These are phyloP conservation scores for Hiodon alosoides DNA, from an alignment of 2,113 vertebrate genomes.

Conservation along the genomic window DNA sequence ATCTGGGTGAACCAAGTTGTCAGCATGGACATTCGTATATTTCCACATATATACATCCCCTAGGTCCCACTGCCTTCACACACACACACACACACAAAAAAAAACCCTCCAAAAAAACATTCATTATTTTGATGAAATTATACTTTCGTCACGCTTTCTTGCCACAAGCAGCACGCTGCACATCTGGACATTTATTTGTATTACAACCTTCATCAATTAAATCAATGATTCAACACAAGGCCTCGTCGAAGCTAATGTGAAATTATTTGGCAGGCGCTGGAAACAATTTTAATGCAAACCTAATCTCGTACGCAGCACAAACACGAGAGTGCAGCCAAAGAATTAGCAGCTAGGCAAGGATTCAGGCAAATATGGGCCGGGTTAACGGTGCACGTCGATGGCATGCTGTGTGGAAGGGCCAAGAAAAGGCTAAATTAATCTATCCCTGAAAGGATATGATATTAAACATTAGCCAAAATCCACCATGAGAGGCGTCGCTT, in stretches of 20 bases:
- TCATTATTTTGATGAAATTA: constrained; percentile 7
- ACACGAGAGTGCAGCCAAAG: constrained; percentile 48
- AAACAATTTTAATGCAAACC: constrained; percentile 57
- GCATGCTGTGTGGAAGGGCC: constrained; percentile 30
- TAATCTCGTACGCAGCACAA: constrained; percentile 52
- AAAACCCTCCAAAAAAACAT: too few relatives aligned
- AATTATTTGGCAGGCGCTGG: constrained; percentile 53
- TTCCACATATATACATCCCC: constrained; percentile 41
- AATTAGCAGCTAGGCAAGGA: constrained; percentile 49
- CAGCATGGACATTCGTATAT: neutral
- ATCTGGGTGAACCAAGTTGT: neutral
- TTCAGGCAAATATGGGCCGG: constrained; percentile 50
- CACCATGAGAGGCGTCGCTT: constrained; percentile 32
- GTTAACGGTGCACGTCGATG: constrained; percentile 30
- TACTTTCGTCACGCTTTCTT: constrained; percentile 46
- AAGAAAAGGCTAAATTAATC: constrained; percentile 36
- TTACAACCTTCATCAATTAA: constrained; percentile 61
- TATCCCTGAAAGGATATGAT: constrained; percentile 35
- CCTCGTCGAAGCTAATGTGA: constrained; percentile 58
- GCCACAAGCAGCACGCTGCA: constrained; percentile 42
- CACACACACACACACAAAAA: constrained; percentile 32
- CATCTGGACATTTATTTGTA: constrained; percentile 69
- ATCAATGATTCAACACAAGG: constrained; percentile 58
- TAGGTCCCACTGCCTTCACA: constrained; percentile 22
- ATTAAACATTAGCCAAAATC: constrained; percentile 28